Percentiles rank a stretch among this genome's conserved stretches.
Conservation (phyloP, 2,888 invertebrate genomes). For the Drosophila antonietae region DNA sequence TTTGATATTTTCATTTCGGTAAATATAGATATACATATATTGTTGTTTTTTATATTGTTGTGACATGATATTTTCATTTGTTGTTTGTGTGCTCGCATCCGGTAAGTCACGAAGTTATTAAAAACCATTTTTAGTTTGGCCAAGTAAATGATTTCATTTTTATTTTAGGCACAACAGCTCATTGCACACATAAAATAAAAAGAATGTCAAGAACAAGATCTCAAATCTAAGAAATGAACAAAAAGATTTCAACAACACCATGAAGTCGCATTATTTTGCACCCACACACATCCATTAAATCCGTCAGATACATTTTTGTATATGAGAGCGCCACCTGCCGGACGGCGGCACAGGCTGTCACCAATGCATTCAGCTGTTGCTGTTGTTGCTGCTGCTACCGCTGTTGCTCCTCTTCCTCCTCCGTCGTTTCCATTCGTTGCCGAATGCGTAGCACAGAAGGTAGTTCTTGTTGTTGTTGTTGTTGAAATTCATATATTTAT, state of each 20-base stretch:
- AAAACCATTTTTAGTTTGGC: slow-evolving; percentile 64
- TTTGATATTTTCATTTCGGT: slow-evolving; percentile 34
- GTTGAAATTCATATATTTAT: slow-evolving; percentile 38
- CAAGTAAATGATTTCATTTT: slow-evolving; percentile 81
- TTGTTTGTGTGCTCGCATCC: slow-evolving; percentile 55
- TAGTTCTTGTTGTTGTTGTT: slow-evolving; percentile 62
- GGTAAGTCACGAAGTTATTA: slow-evolving; percentile 74
- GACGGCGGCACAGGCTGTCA: slow-evolving; percentile 38
- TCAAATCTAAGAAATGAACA: slow-evolving; percentile 9
- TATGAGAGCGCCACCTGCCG: slow-evolving; percentile 55
- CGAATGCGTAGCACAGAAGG: slow-evolving; percentile 60
- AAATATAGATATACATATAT: slow-evolving; percentile 8
- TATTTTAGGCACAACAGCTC: slow-evolving; percentile 77
- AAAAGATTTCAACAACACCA: slow-evolving; percentile 41
- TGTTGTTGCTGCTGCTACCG: slow-evolving; percentile 21
- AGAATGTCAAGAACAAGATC: slow-evolving; percentile 20
- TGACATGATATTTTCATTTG: slow-evolving; percentile 55
- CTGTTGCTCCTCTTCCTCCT: slow-evolving; percentile 12
- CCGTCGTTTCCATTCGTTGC: slow-evolving; percentile 43
- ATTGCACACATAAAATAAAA: slow-evolving; percentile 48
- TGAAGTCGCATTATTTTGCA: slow-evolving; percentile 57
- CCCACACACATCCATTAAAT: slow-evolving; percentile 50
- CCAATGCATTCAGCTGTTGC: slow-evolving; percentile 52
- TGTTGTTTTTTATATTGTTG: slow-evolving; percentile 44
- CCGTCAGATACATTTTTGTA: slow-evolving; percentile 59